Percentiles rank a stretch among this genome's conserved stretches.
phyloP scores from a whole-genome alignment of 1,140 invertebrate genomes.

The Philotrypesis tridentata region DNA sequence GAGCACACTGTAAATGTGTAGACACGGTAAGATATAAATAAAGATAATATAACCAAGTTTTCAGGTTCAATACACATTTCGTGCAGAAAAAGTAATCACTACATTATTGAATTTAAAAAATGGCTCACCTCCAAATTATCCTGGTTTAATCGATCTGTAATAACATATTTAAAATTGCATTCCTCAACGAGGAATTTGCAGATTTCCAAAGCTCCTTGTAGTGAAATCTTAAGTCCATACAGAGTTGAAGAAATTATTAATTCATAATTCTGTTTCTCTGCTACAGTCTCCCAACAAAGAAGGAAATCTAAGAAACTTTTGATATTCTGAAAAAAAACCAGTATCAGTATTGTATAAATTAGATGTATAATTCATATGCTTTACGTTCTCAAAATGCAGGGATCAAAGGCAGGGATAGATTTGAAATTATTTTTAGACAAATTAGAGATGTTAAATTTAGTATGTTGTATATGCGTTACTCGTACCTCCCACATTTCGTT shows the following conservation, averaged over 20 bases:
- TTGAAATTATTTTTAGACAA: background rate
- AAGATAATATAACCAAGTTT: too few relatives aligned
- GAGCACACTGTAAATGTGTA: background rate
- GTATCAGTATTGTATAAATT: background rate
- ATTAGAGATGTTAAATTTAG: background rate
- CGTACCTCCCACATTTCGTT: too few relatives aligned
- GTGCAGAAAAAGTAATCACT: too few relatives aligned
- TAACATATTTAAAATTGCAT: slow-evolving; percentile 33
- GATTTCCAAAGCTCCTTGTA: slow-evolving; percentile 31
- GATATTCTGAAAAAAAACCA: background rate
- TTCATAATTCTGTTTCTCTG: background rate
- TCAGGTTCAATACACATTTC: too few relatives aligned
- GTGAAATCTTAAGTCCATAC: background rate
- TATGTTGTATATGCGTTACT: background rate
- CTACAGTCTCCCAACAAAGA: background rate
- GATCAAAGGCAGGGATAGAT: too few relatives aligned
- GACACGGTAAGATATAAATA: background rate
- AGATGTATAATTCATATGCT: too few relatives aligned
- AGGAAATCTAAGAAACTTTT: background rate
- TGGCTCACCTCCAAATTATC: slow-evolving; percentile 32
- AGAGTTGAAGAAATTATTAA: background rate
- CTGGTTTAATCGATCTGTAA: slow-evolving; percentile 35
- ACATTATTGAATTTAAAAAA: background rate
- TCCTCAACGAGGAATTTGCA: slow-evolving; percentile 4
- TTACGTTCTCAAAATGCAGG: too few relatives aligned